A percentile compares a stretch with the other conserved stretches of the same genome.
Conservation (phyloP, 2,113 vertebrate species). For the Mastomys coucha region DNA sequence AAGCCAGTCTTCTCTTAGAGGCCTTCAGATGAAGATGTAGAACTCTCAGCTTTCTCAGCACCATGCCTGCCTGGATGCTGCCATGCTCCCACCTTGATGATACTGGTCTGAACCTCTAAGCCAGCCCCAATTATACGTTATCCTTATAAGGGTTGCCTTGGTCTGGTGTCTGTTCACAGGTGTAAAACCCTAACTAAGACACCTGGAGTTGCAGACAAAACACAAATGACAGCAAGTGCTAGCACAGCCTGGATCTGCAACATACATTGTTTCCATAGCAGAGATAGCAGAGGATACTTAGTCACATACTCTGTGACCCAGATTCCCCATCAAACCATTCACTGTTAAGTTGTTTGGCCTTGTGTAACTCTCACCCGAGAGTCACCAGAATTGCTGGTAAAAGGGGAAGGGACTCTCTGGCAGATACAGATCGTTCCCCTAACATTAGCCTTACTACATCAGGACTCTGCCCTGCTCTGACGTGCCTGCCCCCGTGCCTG, state of each 20-base stretch:
- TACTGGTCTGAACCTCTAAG: too few species aligned
- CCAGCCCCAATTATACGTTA: too few species aligned
- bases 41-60: too few species aligned
- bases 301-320: background rate
- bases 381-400: background rate
- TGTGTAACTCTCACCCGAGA: background rate
- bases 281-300: background rate
- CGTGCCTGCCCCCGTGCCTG: accelerated
- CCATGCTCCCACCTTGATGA: too few species aligned
- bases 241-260: background rate
- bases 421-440: background rate
- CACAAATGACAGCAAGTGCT: background rate
- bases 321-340: background rate
- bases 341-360: background rate
- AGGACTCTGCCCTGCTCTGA: background rate
- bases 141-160: too few species aligned
- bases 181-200: too few species aligned
- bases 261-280: background rate
- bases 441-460: background rate
- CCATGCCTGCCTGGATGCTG: too few species aligned
- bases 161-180: too few species aligned
- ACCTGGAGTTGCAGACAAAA: background rate
- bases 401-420: background rate
- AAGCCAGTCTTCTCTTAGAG: too few species aligned
- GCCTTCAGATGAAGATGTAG: too few species aligned